Evolutionary conservation across 2,797 vertebrate species (phyloP).

Genomic region (Oryzias sinensis): DNA sequence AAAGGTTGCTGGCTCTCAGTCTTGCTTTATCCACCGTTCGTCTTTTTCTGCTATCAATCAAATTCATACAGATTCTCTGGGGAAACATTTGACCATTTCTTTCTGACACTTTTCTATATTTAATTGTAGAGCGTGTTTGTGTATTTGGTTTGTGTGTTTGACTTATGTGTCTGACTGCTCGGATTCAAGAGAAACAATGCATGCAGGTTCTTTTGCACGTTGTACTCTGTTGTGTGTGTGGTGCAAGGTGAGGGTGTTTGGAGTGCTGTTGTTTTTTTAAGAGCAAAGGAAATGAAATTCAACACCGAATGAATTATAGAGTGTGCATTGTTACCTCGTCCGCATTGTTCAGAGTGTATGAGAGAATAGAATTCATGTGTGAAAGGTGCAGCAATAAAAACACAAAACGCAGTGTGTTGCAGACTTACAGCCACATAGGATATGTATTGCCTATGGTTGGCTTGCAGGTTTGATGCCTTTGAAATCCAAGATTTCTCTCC

Average conservation of each 20-base stretch:
- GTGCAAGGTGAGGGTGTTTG: slow-evolving; percentile 48
- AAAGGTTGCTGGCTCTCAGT: slow-evolving; percentile 72
- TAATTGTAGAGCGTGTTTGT: slow-evolving; percentile 70
- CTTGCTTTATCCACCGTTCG: slow-evolving; percentile 54
- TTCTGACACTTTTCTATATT: slow-evolving; percentile 72
- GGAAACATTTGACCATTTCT: slow-evolving; percentile 78
- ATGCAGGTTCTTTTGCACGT: slow-evolving; percentile 56
- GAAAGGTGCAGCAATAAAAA: slow-evolving; percentile 69
- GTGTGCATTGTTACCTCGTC: slow-evolving; percentile 66
- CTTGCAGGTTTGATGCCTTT: slow-evolving; percentile 81
- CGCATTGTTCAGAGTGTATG: slow-evolving; percentile 62
- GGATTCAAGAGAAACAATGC: slow-evolving; percentile 55
- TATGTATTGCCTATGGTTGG: slow-evolving; percentile 80
- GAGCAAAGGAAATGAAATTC: slow-evolving; percentile 72
- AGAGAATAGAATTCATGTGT: slow-evolving; percentile 64
- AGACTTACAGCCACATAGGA: slow-evolving; percentile 63
- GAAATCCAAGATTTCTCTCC: slow-evolving; percentile 77
- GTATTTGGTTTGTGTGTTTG: slow-evolving; percentile 65
- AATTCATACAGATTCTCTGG: slow-evolving; percentile 61
- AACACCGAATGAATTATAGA: slow-evolving; percentile 74
- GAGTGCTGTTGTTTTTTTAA: slow-evolving; percentile 20
- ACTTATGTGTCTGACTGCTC: slow-evolving; percentile 61
- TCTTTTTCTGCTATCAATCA: slow-evolving; percentile 48
- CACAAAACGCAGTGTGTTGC: slow-evolving; percentile 64
- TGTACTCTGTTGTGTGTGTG: slow-evolving; percentile 55